These are phyloP conservation scores for Ctenopoma kingsleyae DNA, from an alignment of 2,797 vertebrate species.

Conservation along the genomic window DNA sequence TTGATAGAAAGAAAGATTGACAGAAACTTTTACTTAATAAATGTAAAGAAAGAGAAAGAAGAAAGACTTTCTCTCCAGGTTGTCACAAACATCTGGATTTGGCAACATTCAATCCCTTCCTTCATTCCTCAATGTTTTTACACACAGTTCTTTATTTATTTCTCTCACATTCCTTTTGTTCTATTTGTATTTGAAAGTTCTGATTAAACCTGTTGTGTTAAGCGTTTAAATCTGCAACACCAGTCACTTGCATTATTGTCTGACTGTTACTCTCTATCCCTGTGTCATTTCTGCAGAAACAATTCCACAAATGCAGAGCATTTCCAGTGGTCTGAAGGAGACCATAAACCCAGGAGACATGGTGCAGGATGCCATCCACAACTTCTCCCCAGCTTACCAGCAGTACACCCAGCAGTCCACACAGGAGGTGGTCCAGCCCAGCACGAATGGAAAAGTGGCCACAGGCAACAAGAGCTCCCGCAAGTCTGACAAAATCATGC, in stretches of 20 bases:
- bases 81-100: not conserved
- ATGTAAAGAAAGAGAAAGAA: no score
- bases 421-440: slow-evolving; percentile 87
- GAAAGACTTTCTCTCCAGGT: no score
- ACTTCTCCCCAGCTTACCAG: slow-evolving; percentile 94
- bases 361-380: slow-evolving; percentile 96
- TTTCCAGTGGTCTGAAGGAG: slow-evolving; percentile 95
- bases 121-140: no score
- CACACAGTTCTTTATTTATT: not conserved
- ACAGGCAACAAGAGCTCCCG: slow-evolving; percentile 75
- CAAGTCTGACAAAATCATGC: slow-evolving; percentile 92
- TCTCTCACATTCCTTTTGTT: not conserved
- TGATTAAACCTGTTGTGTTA: not conserved
- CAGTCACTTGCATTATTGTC: not conserved
- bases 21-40: no score
- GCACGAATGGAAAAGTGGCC: slow-evolving; percentile 77
- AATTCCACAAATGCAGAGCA: slow-evolving; percentile 93
- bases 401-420: slow-evolving; percentile 95
- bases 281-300: slow-evolving; percentile 75
- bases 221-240: not conserved
- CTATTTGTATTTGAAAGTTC: not conserved
- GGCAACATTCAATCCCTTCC: not conserved
- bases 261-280: slow-evolving; percentile 3
- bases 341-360: slow-evolving; percentile 96
- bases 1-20: no score